Base-by-base conservation (phyloP, 1,140 invertebrate genomes). In the Cryptotermes secundus region DNA sequence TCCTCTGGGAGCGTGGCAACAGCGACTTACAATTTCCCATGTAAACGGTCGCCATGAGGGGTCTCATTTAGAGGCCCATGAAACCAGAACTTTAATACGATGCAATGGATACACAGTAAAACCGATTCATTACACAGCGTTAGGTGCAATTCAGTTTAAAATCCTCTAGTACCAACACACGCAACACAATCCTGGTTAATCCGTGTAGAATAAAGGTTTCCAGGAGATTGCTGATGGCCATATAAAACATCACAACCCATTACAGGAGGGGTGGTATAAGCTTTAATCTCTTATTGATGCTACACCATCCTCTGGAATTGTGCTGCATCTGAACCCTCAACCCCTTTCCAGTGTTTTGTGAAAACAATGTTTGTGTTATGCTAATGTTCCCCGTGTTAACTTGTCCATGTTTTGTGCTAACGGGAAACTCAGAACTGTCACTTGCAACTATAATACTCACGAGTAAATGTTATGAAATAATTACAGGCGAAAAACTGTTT, bases 41-140 rank as follows among this genome's bases (percentile, higher is more conserved):
- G 59, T 72, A 72, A 72, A 72, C 31, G 59, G 59, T n/a, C 59
- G n/a, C 59, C 59, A n/a, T 72, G 26, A 72, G 59, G 59, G 59
- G 59, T 49, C 59, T 72, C 59, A 72, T 72, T n/a, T 31, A n/a
- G 26, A 26, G 31, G 45, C 6, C 16, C 38, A 38, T 38, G 38
- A 4, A 38, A 59, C 4, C 26, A n/a, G 7, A 16, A 72, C 26
- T 72, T 72, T 72, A 72, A 72, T 31, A 72, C n/a, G 59, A 31
- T 72, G 26, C 26, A 72, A n/a, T 49, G 45, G 19, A 22, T 49
- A 49, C 22, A 49, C 4, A 38, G n/a, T n/a, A n/a, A 42, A 22
- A 59, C 19, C 53, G 31, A 72, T 72, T 72, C 59, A 72, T 72
- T 6, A 72, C 9, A 72, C 26, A 3, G 2, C n/a, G n/a, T 7